A percentile compares a stretch with the other conserved stretches of the same genome.
These are phyloP conservation scores for Leucoma salicis DNA, from an alignment of 2,888 invertebrate species.

Conservation along the genomic window DNA sequence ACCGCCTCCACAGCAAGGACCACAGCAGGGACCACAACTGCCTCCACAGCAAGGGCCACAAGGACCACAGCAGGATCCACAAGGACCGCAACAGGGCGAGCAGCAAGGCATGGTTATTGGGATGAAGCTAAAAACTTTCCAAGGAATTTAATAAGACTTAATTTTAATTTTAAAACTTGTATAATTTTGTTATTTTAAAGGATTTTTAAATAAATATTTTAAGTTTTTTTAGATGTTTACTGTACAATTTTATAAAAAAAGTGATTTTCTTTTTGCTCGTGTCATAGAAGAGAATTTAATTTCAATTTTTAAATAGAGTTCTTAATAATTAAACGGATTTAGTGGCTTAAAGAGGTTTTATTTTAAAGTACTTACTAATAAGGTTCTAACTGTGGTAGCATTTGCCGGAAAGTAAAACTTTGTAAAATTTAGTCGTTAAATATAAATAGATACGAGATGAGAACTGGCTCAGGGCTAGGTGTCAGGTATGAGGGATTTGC, in stretches of 20 bases:
- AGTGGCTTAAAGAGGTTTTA: neutral
- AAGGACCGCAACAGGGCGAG: conserved; percentile 42
- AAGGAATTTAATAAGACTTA: neutral
- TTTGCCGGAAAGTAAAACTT: too few relatives aligned
- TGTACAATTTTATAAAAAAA: conserved; percentile 6
- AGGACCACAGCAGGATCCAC: conserved; percentile 46
- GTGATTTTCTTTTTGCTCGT: conserved; percentile 1
- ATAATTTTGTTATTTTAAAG: conserved; percentile 4
- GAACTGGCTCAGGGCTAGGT: too few relatives aligned
- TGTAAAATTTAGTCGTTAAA: too few relatives aligned
- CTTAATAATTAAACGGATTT: neutral
- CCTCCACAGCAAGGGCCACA: conserved; percentile 52
- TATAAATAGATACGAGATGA: too few relatives aligned
- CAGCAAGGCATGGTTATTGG: neutral
- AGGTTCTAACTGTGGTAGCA: neutral
- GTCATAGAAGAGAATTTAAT: conserved; percentile 5
- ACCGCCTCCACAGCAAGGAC: neutral
- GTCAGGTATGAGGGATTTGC: too few relatives aligned
- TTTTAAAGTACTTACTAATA: neutral
- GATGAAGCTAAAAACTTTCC: neutral
- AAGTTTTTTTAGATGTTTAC: conserved; percentile 5
- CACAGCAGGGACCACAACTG: conserved; percentile 29
- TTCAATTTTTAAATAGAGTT: conserved; percentile 5
- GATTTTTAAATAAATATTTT: conserved; percentile 5
- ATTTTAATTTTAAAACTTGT: neutral